Percentiles rank a stretch among this genome's conserved stretches.
These are phyloP conservation scores for Ciconia boyciana DNA, from an alignment of 2,113 vertebrate genomes.

Conservation along the genomic window DNA sequence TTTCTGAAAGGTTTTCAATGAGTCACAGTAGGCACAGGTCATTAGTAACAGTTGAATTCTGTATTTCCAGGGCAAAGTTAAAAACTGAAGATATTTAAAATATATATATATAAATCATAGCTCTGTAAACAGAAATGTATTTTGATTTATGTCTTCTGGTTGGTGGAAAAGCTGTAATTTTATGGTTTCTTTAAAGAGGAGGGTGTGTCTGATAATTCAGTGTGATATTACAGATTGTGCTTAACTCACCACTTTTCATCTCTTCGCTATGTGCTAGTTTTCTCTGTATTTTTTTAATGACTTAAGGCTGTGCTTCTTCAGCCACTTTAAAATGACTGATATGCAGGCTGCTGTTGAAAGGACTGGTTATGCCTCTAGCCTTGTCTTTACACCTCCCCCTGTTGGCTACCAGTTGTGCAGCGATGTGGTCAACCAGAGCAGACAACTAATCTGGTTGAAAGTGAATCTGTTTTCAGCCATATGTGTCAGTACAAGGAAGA, in stretches of 20 bases:
- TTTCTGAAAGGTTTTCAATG: not conserved
- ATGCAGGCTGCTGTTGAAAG: not conserved
- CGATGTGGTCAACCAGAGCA: not conserved
- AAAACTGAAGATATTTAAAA: not conserved
- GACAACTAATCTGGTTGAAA: not conserved
- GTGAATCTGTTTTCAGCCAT: not conserved
- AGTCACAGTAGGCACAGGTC: not conserved
- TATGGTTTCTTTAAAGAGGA: not conserved
- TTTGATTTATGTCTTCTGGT: not conserved
- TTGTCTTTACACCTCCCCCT: not conserved
- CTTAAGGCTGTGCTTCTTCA: not conserved
- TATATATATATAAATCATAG: not conserved
- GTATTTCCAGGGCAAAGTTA: not conserved
- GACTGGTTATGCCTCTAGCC: not conserved
- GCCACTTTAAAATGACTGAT: not conserved
- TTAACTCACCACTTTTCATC: not conserved
- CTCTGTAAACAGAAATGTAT: not conserved
- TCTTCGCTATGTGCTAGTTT: not conserved
- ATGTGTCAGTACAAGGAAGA: not conserved
- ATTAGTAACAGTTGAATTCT: not conserved
- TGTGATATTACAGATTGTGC: not conserved
- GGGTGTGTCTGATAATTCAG: not conserved
- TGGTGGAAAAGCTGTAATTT: not conserved
- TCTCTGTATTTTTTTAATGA: not conserved
- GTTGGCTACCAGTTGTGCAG: not conserved